phyloP scores from a whole-genome alignment of 2,888 invertebrate species.

The Sinodicranocentrus sp. region DNA sequence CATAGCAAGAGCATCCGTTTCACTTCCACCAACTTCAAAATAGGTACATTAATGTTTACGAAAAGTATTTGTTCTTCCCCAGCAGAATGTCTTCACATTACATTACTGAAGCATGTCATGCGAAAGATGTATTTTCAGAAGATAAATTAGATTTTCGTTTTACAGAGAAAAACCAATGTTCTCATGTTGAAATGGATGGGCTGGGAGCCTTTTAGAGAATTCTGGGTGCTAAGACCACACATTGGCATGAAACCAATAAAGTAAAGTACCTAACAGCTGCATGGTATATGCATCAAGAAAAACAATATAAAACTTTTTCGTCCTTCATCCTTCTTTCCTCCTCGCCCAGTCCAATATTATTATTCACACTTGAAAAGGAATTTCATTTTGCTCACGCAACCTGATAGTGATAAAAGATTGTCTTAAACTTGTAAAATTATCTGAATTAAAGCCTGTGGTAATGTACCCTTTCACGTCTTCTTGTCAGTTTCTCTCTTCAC shows the following conservation, averaged over 20 bases:
- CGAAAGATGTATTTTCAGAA: slow-evolving; percentile 21
- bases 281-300: neutral
- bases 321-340: neutral
- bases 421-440: slow-evolving; percentile 31
- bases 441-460: slow-evolving; percentile 24
- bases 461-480: neutral
- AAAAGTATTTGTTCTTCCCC: neutral
- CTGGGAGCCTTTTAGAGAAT: slow-evolving; percentile 3
- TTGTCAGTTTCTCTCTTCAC: neutral
- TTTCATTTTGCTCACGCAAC: slow-evolving; percentile 25
- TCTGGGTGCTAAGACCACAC: neutral
- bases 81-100: neutral
- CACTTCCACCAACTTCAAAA: neutral
- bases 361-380: slow-evolving; percentile 19
- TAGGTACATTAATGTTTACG: slow-evolving; percentile 7
- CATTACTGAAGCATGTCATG: slow-evolving; percentile 20
- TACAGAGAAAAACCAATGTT: slow-evolving; percentile 8
- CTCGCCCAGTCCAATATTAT: slow-evolving; percentile 2
- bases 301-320: slow-evolving; percentile 4
- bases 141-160: slow-evolving; percentile 26
- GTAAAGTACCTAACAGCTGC: neutral
- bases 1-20: neutral
- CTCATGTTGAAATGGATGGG: slow-evolving; percentile 30
- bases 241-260: neutral
- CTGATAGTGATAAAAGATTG: slow-evolving; percentile 6